Base-by-base conservation (phyloP, 1,140 invertebrate genomes). In the Melipona quadrifasciata region DNA sequence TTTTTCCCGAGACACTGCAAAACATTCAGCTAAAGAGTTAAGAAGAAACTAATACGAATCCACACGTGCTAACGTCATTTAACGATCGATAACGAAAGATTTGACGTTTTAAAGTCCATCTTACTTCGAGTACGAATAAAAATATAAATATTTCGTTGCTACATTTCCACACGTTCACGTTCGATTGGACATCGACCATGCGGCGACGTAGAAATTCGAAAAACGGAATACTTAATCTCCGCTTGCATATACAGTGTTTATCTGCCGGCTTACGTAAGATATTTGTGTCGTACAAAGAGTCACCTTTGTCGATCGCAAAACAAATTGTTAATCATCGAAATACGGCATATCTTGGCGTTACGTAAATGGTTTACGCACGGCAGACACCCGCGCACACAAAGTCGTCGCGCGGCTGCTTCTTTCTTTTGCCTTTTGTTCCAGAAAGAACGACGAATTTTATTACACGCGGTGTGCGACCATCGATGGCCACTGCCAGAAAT, bases 271-370 rank as follows among this genome's bases (percentile, higher is more conserved):
- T 94, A 94, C 87, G 90, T 95, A 95, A 95, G 93, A 84, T 94
- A 94, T 94, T 94, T 94, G 93, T 94, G 92, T 90, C 91, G 91
- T 88, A 91, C 86, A 92, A 93, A 93, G 93, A 95, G 94, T 94
- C 94, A 94, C 93, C 93, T 94, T 94, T 93, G 91, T 89, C 91
- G 92, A 94, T 94, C 93, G 92, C 93, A 94, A 94, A 94, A 94
- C 92, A 94, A 94, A 94, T 94, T 94, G 93, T 94, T 94, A 93
- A 94, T 94, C 93, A 92, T 93, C 93, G 92, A 94, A 94, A 94
- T 92, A 92, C 91, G 91, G 90, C 91, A 90, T 93, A 92, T 93
- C 91, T 81, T 85, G 79, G 21, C 85, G 91, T 94, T 94, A 94
- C 92, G 92, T 94, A 94, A 94, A 92, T 87, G 90, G 89, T 93